Conservation (phyloP, 2,888 invertebrate species). For the Tenthredo scrophulariae region DNA sequence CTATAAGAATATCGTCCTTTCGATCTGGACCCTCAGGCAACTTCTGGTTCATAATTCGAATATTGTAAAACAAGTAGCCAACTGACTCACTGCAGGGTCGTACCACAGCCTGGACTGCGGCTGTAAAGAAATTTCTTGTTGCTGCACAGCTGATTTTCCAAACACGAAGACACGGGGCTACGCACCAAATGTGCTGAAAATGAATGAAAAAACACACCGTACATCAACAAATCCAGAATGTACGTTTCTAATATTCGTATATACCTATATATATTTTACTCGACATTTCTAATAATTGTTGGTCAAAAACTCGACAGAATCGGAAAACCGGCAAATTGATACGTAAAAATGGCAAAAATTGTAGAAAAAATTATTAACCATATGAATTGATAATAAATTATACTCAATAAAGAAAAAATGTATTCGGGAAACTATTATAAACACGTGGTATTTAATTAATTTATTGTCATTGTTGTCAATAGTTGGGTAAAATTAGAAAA, state of each 20-base stretch:
- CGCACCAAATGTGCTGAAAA: constrained; percentile 88
- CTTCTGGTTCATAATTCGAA: constrained; percentile 81
- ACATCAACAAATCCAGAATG: neutral
- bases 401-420: neutral
- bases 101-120: constrained; percentile 82
- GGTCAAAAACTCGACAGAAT: neutral
- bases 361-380: neutral
- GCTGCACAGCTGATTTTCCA: constrained; percentile 85
- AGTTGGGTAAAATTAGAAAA: neutral
- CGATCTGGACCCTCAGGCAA: constrained; percentile 80
- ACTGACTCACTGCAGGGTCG: constrained; percentile 83
- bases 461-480: neutral
- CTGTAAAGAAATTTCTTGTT: constrained; percentile 80
- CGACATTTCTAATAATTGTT: neutral
- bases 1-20: constrained; percentile 71
- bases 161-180: constrained; percentile 84
- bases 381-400: neutral
- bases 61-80: constrained; percentile 83
- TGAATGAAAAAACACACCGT: constrained; percentile 41
- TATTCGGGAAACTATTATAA: neutral
- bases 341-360: neutral
- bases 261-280: too few species aligned
- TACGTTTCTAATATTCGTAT: neutral
- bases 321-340: neutral
- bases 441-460: neutral